Conservation (phyloP, 2,888 invertebrate genomes). For the Dastarcus helophoroides region DNA sequence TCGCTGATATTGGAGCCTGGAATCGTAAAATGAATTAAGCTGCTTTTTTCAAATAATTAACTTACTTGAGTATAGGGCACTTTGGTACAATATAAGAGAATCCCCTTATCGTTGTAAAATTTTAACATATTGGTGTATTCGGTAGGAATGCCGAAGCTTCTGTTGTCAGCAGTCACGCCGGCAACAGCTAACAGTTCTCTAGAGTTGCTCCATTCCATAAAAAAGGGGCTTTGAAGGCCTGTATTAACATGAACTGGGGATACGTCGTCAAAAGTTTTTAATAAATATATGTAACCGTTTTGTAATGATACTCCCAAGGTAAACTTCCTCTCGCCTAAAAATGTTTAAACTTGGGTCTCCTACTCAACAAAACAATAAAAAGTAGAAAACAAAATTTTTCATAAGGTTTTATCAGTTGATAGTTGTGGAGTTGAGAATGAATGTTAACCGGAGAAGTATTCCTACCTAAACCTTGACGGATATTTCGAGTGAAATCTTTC, state of each 20-base stretch:
- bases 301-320: constrained; percentile 80
- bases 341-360: background rate
- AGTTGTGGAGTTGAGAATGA: background rate
- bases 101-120: constrained; percentile 82
- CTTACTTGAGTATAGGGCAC: constrained; percentile 52
- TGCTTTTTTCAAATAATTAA: constrained; percentile 6
- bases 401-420: background rate
- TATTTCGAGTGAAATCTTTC: too few relatives aligned
- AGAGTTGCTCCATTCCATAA: constrained; percentile 96
- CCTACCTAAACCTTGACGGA: too few relatives aligned
- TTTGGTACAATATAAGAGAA: constrained; percentile 65
- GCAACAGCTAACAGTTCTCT: constrained; percentile 86
- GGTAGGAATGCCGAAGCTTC: constrained; percentile 27
- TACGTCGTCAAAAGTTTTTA: constrained; percentile 88
- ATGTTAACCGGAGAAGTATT: constrained; percentile 1
- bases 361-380: too few relatives aligned
- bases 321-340: constrained; percentile 48
- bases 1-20: constrained; percentile 75
- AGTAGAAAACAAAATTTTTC: constrained; percentile 1
- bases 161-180: constrained; percentile 49
- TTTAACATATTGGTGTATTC: constrained; percentile 74
- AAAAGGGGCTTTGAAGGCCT: constrained; percentile 65
- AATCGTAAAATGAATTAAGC: constrained; percentile 17
- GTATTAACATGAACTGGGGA: constrained; percentile 80
- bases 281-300: constrained; percentile 79